Percentiles rank a stretch among this genome's conserved stretches.
Evolutionary conservation across 2,888 invertebrate species (phyloP).

Genomic region (Macaria liturata): DNA sequence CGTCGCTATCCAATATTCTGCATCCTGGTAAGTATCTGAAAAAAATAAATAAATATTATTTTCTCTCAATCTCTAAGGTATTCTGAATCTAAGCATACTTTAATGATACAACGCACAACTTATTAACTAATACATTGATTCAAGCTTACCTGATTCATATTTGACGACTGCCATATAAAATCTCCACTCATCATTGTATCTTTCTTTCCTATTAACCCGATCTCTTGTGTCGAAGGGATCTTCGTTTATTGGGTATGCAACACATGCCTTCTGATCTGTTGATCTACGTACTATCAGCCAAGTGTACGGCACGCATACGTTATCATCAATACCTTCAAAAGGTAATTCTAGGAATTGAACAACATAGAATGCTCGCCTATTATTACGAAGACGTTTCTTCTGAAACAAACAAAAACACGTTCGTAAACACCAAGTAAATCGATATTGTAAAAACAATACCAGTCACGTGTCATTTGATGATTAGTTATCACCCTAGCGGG

Average conservation of each 20-base stretch:
- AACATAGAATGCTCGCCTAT: background rate
- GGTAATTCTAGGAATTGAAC: slow-evolving; percentile 8
- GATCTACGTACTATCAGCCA: background rate
- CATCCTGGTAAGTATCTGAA: slow-evolving; percentile 2
- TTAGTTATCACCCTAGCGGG: too few relatives aligned
- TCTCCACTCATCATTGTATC: background rate
- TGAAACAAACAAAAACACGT: background rate
- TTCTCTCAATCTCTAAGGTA: background rate
- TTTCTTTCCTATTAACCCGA: slow-evolving; percentile 1
- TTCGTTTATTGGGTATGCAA: slow-evolving; percentile 1
- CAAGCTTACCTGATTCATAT: slow-evolving; percentile 5
- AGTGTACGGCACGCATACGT: background rate
- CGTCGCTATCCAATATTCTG: slow-evolving; percentile 5
- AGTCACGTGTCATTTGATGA: too few relatives aligned
- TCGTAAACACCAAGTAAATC: too few relatives aligned
- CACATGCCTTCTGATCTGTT: background rate
- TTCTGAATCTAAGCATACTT: background rate
- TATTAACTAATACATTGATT: background rate
- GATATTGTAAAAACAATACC: too few relatives aligned
- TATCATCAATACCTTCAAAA: slow-evolving; percentile 8
- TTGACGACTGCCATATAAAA: slow-evolving; percentile 1
- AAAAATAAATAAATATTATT: background rate
- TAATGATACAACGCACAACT: background rate
- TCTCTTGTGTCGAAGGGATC: slow-evolving; percentile 2
- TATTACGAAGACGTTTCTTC: background rate